A percentile compares a stretch with the other conserved stretches of the same genome.
phyloP scores from a whole-genome alignment of 2,888 invertebrate genomes.

The Ferrisia virgata region DNA sequence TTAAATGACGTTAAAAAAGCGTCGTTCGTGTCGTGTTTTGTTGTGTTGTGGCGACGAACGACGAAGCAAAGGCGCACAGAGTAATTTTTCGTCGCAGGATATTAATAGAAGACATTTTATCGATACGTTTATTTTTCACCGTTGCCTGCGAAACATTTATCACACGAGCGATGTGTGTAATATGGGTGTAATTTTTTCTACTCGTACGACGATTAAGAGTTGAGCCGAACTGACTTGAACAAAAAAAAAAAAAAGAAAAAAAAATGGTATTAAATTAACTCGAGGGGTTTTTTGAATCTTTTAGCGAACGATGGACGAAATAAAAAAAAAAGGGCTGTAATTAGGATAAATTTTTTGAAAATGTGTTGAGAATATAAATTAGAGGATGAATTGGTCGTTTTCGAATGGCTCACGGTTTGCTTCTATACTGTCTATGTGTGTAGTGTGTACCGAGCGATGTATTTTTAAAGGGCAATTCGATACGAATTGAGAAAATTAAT shows the following conservation, averaged over 20 bases:
- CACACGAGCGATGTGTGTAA: not conserved
- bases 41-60: not conserved
- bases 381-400: too few species aligned
- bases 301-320: too few species aligned
- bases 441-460: too few species aligned
- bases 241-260: too few species aligned
- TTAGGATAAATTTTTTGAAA: too few species aligned
- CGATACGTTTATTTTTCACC: not conserved
- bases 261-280: too few species aligned
- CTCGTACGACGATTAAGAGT: not conserved
- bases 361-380: too few species aligned
- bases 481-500: not conserved
- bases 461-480: not conserved
- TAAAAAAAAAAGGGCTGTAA: too few species aligned
- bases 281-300: too few species aligned
- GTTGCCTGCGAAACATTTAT: not conserved
- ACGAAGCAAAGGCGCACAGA: not conserved
- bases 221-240: too few species aligned
- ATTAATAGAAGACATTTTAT: constrained; percentile 12
- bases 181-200: not conserved
- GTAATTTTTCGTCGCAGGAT: not conserved
- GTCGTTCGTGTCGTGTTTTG: not conserved
- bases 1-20: not conserved
- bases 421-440: too few species aligned
- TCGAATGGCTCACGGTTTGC: too few species aligned